These are phyloP conservation scores for Propithecus coquereli DNA, from an alignment of 2,113 vertebrate species.

Conservation along the genomic window DNA sequence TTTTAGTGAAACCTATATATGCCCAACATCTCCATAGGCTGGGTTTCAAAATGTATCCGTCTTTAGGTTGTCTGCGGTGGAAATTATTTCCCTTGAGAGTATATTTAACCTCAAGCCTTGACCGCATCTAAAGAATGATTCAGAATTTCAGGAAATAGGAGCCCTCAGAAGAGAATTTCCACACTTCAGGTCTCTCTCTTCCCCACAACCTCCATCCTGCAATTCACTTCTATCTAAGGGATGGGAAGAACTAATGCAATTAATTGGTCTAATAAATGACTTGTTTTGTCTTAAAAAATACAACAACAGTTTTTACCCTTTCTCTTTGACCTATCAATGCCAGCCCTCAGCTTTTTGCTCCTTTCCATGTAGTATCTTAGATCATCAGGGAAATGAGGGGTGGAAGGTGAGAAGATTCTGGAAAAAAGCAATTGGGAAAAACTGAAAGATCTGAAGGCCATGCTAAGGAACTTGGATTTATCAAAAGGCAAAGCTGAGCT, in stretches of 20 bases:
- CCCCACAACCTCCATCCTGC: rapidly evolving
- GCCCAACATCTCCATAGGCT: rapidly evolving
- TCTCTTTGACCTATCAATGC: background rate
- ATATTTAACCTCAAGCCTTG: background rate
- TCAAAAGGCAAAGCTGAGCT: background rate
- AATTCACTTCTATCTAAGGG: background rate
- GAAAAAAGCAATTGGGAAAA: background rate
- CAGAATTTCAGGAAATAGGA: background rate
- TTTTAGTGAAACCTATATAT: background rate
- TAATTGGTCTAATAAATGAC: background rate
- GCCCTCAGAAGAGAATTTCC: background rate
- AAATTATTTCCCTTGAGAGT: background rate
- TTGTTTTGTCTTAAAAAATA: background rate
- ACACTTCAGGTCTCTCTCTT: background rate
- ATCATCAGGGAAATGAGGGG: background rate
- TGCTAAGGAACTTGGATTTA: background rate
- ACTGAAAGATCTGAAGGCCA: background rate
- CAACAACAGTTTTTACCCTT: background rate
- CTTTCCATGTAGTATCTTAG: background rate
- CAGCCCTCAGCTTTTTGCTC: background rate
- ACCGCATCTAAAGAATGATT: background rate
- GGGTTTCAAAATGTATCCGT: background rate
- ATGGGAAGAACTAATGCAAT: background rate
- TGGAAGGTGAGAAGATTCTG: background rate
- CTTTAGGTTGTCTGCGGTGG: background rate